These are phyloP conservation scores for Ptilonorhynchus violaceus DNA, from an alignment of 2,113 vertebrate species.

Conservation along the genomic window DNA sequence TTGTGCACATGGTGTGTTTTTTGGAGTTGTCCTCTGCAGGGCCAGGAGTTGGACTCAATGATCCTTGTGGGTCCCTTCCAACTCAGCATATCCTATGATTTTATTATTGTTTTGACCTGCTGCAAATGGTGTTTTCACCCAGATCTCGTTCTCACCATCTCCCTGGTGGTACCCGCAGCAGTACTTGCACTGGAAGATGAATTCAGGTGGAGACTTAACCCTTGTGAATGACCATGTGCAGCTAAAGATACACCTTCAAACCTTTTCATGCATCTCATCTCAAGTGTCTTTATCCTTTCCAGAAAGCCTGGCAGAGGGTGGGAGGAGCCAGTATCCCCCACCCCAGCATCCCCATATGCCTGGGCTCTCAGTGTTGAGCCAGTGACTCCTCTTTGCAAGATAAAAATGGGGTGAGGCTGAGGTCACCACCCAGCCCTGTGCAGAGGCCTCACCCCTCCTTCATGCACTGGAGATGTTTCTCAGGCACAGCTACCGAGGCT, in stretches of 20 bases:
- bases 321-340: not conserved
- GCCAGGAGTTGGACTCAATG: not conserved
- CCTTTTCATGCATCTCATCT: not conserved
- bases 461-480: not conserved
- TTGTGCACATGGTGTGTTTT: not conserved
- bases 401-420: not conserved
- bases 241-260: not conserved
- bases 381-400: not conserved
- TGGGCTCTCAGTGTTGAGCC: not conserved
- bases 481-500: not conserved
- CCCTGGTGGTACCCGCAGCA: not conserved
- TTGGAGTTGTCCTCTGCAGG: not conserved
- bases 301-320: not conserved
- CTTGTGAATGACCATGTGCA: not conserved
- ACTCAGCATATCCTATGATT: fast-evolving
- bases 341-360: not conserved
- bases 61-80: not conserved
- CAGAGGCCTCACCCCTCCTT: not conserved
- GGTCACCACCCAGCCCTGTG: not conserved
- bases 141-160: not conserved
- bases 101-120: not conserved
- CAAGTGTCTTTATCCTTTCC: not conserved
- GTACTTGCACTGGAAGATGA: not conserved
- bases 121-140: not conserved
- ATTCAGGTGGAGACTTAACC: not conserved